Conservation (phyloP, 2,888 invertebrate species). For the Nephrocerus scutellatus region DNA sequence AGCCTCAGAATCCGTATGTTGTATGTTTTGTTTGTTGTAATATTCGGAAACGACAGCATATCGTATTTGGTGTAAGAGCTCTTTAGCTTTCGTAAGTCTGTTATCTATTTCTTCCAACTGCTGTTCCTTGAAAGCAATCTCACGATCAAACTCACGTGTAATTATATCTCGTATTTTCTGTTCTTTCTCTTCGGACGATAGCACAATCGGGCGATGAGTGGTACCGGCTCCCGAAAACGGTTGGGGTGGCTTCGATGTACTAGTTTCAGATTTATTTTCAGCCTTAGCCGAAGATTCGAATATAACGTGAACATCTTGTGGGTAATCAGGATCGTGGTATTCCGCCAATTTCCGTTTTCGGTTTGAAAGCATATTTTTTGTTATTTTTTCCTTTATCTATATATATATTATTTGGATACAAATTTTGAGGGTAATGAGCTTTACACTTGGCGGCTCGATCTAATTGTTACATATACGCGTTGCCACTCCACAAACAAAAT, state of each 20-base stretch:
- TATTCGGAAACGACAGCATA: conserved; percentile 56
- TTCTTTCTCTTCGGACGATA: conserved; percentile 44
- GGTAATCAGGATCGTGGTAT: conserved; percentile 58
- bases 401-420: too few species aligned
- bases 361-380: too few species aligned
- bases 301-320: conserved; percentile 31
- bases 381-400: too few species aligned
- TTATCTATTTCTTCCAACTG: conserved; percentile 66
- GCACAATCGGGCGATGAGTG: not conserved
- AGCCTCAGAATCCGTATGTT: conserved; percentile 39
- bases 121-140: conserved; percentile 60
- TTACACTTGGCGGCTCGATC: too few species aligned
- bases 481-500: too few species aligned
- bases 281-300: not conserved
- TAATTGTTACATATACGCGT: too few species aligned
- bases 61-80: conserved; percentile 54
- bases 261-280: not conserved
- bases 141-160: conserved; percentile 63
- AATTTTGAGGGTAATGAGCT: too few species aligned
- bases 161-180: conserved; percentile 58
- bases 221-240: conserved; percentile 3
- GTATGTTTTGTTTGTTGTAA: conserved; percentile 53
- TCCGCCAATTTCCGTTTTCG: conserved; percentile 48
- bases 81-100: conserved; percentile 54
- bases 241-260: not conserved